A percentile compares a stretch with the other conserved stretches of the same genome.
These are phyloP conservation scores for Ochotona princeps DNA, from an alignment of 2,113 vertebrate genomes.

Conservation along the genomic window DNA sequence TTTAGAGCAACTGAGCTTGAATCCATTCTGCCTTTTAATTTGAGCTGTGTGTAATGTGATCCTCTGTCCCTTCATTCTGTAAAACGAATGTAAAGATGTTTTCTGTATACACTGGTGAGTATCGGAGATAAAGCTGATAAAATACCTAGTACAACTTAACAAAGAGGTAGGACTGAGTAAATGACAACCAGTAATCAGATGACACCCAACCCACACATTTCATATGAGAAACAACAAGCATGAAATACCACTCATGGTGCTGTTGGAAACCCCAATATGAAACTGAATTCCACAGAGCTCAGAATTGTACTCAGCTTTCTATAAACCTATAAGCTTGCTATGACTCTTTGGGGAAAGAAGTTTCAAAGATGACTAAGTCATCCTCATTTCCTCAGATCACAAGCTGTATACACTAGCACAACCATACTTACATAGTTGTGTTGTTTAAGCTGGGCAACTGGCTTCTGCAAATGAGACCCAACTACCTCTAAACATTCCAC, in stretches of 20 bases:
- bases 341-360: neutral
- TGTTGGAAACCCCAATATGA: neutral
- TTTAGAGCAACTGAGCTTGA: neutral
- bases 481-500: neutral
- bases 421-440: neutral
- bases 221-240: neutral
- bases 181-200: neutral
- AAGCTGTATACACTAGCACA: conserved; percentile 26
- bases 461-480: neutral
- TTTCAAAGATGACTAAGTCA: neutral
- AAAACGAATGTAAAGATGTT: neutral
- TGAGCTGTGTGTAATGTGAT: neutral
- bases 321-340: neutral
- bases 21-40: neutral
- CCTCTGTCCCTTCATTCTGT: neutral
- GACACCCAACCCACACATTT: neutral
- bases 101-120: neutral
- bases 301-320: neutral
- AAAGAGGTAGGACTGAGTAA: neutral
- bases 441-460: neutral
- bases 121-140: neutral
- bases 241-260: neutral
- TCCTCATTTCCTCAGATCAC: neutral
- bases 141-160: neutral
- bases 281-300: neutral